These are phyloP conservation scores for Narcine bancroftii DNA, from an alignment of 2,113 vertebrate species.

Conservation along the genomic window DNA sequence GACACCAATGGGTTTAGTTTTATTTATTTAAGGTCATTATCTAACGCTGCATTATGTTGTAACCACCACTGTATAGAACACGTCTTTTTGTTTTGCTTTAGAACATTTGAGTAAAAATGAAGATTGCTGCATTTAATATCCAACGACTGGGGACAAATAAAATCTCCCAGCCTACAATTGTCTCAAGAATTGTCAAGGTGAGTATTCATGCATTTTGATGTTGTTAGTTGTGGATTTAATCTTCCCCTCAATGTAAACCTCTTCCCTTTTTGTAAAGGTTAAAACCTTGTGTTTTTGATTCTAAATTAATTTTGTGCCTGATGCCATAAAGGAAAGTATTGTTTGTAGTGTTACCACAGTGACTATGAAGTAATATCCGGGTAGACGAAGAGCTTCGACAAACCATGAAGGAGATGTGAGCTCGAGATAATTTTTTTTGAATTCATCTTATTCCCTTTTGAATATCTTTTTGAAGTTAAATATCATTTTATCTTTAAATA, in stretches of 20 bases:
- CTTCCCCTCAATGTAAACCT: neutral
- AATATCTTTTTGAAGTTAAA: too few relatives aligned
- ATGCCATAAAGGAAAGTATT: too few relatives aligned
- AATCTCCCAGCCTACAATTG: neutral
- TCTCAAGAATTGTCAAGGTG: neutral
- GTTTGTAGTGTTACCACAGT: too few relatives aligned
- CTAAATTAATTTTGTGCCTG: too few relatives aligned
- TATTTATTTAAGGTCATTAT: neutral
- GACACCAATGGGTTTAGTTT: neutral
- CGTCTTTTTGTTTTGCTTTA: neutral
- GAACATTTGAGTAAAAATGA: neutral
- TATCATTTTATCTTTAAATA: too few relatives aligned
- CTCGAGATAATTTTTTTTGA: too few relatives aligned
- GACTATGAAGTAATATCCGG: too few relatives aligned
- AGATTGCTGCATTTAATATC: slow-evolving; percentile 32
- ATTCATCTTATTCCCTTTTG: too few relatives aligned
- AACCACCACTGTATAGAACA: neutral
- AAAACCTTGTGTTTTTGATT: too few relatives aligned
- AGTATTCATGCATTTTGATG: neutral
- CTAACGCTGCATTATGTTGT: neutral
- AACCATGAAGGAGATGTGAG: too few relatives aligned
- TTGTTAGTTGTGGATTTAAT: neutral
- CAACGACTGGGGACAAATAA: neutral
- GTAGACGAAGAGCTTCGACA: too few relatives aligned
- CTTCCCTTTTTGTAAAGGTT: too few relatives aligned